Evolutionary conservation across 2,888 invertebrate genomes (phyloP).

Genomic region (Drosophila kokeensis): DNA sequence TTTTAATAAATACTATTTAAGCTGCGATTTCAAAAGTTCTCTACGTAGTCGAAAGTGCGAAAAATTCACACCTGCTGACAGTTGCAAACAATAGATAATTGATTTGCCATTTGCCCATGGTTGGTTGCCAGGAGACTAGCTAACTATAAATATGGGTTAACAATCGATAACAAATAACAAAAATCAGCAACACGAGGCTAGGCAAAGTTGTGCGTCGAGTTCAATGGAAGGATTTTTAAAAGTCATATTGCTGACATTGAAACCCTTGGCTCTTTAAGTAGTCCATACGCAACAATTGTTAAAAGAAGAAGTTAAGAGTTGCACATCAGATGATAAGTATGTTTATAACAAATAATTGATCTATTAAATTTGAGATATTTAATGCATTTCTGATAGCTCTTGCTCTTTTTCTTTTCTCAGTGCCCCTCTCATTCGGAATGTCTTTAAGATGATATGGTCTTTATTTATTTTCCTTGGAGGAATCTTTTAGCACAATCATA

Average conservation of each 20-base stretch:
- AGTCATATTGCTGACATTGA: conserved; percentile 6
- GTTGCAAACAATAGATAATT: conserved; percentile 60
- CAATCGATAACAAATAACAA: conserved; percentile 70
- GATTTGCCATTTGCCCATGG: conserved; percentile 48
- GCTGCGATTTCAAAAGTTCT: not conserved
- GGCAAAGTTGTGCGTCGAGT: conserved; percentile 3
- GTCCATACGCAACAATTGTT: not conserved
- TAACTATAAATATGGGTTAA: conserved; percentile 48
- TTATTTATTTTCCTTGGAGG: not conserved
- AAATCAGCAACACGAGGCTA: conserved; percentile 8
- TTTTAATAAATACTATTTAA: conserved; percentile 24
- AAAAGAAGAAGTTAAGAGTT: not conserved
- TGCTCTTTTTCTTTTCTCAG: too few relatives aligned
- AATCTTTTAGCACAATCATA: not conserved
- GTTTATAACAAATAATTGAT: not conserved
- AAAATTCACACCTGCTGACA: conserved; percentile 69
- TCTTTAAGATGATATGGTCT: not conserved
- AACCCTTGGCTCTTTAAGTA: not conserved
- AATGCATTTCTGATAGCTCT: not conserved
- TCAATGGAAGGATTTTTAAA: not conserved
- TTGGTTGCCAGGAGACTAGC: conserved; percentile 72
- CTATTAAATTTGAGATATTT: not conserved
- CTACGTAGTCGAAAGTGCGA: conserved; percentile 46
- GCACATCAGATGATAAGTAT: not conserved
- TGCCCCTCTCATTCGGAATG: not conserved